phyloP scores from a whole-genome alignment of 2,888 invertebrate genomes.

The Sesia bembeciformis region DNA sequence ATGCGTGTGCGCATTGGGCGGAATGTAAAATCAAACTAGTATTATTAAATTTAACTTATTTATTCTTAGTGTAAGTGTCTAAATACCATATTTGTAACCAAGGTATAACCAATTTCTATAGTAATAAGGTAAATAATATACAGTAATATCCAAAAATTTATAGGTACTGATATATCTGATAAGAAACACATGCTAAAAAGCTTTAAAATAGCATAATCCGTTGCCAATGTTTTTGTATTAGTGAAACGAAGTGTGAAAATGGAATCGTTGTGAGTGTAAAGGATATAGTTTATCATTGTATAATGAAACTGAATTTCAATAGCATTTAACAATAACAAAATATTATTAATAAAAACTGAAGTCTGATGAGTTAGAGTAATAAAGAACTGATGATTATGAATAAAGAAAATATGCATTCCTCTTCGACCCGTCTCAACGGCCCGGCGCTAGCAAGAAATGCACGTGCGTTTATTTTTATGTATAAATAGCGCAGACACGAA shows the following conservation, averaged over 20 bases:
- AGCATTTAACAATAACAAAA: background rate
- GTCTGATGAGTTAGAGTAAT: background rate
- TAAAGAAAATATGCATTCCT: conserved; percentile 50
- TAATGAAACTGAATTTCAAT: background rate
- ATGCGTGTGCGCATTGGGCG: conserved; percentile 53
- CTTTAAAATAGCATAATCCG: background rate
- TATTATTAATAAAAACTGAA: background rate
- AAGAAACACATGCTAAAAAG: background rate
- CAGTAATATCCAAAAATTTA: background rate
- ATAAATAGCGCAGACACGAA: conserved; percentile 51
- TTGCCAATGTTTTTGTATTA: background rate
- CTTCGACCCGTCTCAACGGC: conserved; percentile 29
- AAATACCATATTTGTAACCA: background rate
- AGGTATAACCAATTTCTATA: background rate
- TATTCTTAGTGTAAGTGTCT: background rate
- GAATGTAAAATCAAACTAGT: conserved; percentile 5
- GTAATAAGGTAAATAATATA: background rate
- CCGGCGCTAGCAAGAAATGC: conserved; percentile 20
- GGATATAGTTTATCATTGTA: background rate
- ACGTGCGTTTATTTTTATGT: conserved; percentile 64
- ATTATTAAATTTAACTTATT: background rate
- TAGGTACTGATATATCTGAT: background rate
- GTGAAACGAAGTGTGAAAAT: background rate
- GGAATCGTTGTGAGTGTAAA: background rate
- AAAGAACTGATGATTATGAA: background rate